A percentile compares a stretch with the other conserved stretches of the same genome.
Conservation (phyloP, 2,797 vertebrate genomes). For the Mus spretus region DNA sequence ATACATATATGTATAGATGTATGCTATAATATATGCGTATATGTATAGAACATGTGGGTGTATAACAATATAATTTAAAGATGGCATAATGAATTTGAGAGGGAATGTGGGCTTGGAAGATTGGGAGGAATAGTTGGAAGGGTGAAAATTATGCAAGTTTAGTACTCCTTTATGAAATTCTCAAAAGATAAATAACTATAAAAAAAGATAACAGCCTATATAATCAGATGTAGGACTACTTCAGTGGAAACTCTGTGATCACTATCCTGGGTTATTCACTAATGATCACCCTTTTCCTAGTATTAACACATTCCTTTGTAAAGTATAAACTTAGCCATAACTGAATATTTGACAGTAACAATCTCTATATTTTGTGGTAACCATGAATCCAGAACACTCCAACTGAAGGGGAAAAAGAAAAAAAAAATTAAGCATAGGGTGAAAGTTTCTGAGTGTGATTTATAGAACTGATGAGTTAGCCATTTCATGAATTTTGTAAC, state of each 20-base stretch:
- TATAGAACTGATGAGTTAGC: background rate
- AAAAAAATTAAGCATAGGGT: background rate
- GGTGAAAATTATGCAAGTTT: background rate
- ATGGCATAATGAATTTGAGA: background rate
- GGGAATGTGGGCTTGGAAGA: too few relatives aligned
- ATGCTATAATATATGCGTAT: background rate
- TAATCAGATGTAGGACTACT: background rate
- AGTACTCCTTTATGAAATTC: background rate
- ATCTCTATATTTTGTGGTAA: background rate
- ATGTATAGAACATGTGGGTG: background rate
- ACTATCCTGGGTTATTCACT: background rate
- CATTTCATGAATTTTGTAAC: background rate
- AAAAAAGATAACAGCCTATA: background rate
- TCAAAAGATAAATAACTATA: background rate
- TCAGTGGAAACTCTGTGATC: background rate
- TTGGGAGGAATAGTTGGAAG: background rate
- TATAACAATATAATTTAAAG: background rate
- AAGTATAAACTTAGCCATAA: background rate
- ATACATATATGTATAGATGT: background rate
- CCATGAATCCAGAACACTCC: background rate
- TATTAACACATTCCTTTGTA: background rate
- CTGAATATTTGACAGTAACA: background rate
- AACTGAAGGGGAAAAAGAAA: background rate
- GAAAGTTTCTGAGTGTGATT: background rate
- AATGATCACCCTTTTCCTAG: background rate